A percentile compares a stretch with the other conserved stretches of the same genome.
Conservation (phyloP, 1,140 invertebrate genomes). For the Microplitis mediator region DNA sequence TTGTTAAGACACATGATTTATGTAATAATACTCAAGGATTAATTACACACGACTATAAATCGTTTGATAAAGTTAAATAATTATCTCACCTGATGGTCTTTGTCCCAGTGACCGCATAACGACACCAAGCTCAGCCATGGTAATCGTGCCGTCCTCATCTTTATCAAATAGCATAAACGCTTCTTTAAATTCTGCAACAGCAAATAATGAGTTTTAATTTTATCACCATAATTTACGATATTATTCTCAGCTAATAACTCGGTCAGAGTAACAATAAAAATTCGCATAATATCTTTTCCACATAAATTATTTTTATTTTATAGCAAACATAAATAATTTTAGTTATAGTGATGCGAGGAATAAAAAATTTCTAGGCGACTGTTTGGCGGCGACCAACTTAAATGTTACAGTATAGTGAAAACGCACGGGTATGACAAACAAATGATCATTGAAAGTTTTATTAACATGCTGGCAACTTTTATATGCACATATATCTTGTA, state of each 20-base stretch:
- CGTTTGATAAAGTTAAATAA: not conserved
- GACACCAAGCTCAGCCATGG: conserved; percentile 84
- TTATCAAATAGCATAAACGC: conserved; percentile 93
- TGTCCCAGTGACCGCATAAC: conserved; percentile 90
- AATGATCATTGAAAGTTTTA: not conserved
- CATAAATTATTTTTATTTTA: not conserved
- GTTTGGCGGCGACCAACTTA: conserved; percentile 10
- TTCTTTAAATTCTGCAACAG: conserved; percentile 80
- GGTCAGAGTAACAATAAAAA: not conserved
- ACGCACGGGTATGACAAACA: not conserved
- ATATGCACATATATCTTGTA: not conserved
- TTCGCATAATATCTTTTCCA: conserved; percentile 1
- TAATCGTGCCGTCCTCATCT: conserved; percentile 89
- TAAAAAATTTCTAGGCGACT: conserved; percentile 19
- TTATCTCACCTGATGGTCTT: conserved; percentile 76
- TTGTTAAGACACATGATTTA: too few relatives aligned
- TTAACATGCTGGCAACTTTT: not conserved
- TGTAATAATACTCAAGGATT: too few relatives aligned
- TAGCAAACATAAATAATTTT: conserved; percentile 25
- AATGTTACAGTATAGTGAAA: not conserved
- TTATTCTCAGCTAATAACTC: not conserved
- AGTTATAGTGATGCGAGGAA: not conserved
- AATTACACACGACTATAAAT: not conserved
- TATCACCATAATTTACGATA: too few relatives aligned
- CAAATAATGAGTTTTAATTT: too few relatives aligned